Evolutionary conservation across 2,797 vertebrate genomes (phyloP).

Genomic region (Melanotaenia trifasciata): DNA sequence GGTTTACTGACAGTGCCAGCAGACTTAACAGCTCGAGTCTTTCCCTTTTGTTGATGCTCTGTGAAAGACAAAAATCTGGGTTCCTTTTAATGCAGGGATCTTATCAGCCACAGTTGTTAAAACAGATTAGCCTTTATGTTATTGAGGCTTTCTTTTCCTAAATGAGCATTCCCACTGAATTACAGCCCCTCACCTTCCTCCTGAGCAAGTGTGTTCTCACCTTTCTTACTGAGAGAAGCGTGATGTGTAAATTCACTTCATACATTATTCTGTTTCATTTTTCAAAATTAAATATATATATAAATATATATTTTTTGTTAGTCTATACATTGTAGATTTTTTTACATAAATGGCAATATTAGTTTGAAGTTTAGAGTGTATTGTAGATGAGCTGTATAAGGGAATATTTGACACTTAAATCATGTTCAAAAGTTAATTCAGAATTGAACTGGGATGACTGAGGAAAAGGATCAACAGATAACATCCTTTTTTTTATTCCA

Average conservation of each 20-base stretch:
- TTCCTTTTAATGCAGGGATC: constrained; percentile 59
- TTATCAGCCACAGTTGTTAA: constrained; percentile 60
- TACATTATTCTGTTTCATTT: constrained; percentile 86
- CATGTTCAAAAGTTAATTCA: constrained; percentile 64
- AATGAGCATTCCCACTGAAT: constrained; percentile 81
- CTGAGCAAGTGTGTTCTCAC: constrained; percentile 65
- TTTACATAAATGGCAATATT: constrained; percentile 87
- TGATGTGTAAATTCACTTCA: constrained; percentile 82
- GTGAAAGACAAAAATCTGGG: constrained; percentile 57
- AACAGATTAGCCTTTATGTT: constrained; percentile 67
- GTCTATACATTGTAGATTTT: constrained; percentile 91
- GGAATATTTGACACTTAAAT: constrained; percentile 80
- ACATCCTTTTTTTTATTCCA: constrained; percentile 71
- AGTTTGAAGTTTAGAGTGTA: constrained; percentile 87
- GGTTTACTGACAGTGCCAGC: constrained; percentile 72
- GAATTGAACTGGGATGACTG: constrained; percentile 55
- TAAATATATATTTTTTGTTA: constrained; percentile 90
- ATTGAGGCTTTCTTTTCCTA: constrained; percentile 73
- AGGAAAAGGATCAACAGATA: constrained; percentile 58
- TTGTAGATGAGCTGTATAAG: constrained; percentile 83
- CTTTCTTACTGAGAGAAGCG: constrained; percentile 71
- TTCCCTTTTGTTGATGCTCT: constrained; percentile 61
- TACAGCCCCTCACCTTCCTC: constrained; percentile 73
- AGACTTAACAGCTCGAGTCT: constrained; percentile 56
- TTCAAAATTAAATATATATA: constrained; percentile 88